Evolutionary conservation across 2,113 vertebrate species (phyloP), one percentile per base, ranked within the genome.

Genomic region (Aphyosemion australe): DNA sequence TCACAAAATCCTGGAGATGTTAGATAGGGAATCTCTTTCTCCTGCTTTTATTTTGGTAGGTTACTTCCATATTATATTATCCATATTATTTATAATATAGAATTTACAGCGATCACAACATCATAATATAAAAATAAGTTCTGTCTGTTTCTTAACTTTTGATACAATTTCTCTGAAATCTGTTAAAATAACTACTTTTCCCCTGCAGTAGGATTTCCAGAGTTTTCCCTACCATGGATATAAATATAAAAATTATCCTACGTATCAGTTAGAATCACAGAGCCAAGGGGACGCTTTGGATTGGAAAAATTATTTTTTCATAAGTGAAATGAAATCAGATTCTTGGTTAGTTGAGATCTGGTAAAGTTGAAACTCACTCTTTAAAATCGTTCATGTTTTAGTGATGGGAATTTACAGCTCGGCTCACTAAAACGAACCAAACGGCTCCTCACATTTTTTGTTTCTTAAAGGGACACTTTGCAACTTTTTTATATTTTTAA

Each of bases 191-290:
- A 72, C 70, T 67, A 86, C 77, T 84, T 48, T 64, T 72, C 71
- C 81, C 72, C 75, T 10, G 71, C 82, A 82, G 81, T 76, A 66
- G 68, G 83, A 82, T 86, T 60, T 72, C 53, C 65, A 64, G 49
- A 47, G 63, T 45, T 69, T 71, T 61, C 75, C 58, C 47, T 65
- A 76, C 62, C 74, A 79, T 58, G 13, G 37, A 66, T 37, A 5
- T 64, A 58, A 65, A 56, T n/a, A 65, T 67, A 63, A 13, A 42
- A 41, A 52, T 37, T 61, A 74, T 65, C 82, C 69, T 59, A 80
- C 69, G 84, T 85, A 88, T 90, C 84, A 86, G 76, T 82, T 73
- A 84, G 78, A 87, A 83, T 86, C 77, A 78, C 54, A 52, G 66
- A 71, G 80, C 74, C 84, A 75, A 69, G 86, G 65, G 53, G 82